phyloP scores from a whole-genome alignment of 2,797 vertebrate genomes.

The Siniperca obscura region DNA sequence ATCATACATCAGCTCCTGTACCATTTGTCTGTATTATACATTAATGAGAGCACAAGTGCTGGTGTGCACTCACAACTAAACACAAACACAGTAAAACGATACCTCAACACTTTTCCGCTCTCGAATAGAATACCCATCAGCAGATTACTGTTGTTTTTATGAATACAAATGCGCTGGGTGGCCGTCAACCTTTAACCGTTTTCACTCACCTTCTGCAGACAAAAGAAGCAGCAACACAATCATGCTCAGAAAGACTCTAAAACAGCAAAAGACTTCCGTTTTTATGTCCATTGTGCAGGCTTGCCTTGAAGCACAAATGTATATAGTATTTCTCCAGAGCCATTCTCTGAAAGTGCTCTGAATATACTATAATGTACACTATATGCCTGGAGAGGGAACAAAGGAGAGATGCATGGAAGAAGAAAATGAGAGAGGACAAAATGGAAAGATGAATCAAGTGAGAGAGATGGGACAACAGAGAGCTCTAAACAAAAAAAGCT shows the following conservation, averaged over 20 bases:
- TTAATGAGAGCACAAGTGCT: slow-evolving; percentile 31
- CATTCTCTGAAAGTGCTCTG: neutral
- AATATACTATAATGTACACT: neutral
- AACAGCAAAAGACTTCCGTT: neutral
- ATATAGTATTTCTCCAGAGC: neutral
- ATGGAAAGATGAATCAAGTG: neutral
- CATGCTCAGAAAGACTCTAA: neutral
- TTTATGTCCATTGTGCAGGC: neutral
- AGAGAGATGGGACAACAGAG: neutral
- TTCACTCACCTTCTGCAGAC: neutral
- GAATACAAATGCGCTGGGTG: slow-evolving; percentile 33
- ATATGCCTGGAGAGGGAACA: slow-evolving; percentile 16
- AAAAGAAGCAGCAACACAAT: neutral
- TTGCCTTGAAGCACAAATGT: slow-evolving; percentile 24
- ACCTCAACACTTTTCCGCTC: slow-evolving; percentile 27
- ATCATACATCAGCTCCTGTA: neutral
- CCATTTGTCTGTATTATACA: slow-evolving; percentile 30
- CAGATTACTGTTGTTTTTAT: slow-evolving; percentile 37
- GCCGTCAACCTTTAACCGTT: slow-evolving; percentile 14
- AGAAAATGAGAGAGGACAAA: neutral
- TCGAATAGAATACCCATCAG: slow-evolving; percentile 21
- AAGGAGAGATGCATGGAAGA: neutral
- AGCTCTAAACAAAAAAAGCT: neutral
- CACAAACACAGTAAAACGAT: slow-evolving; percentile 35
- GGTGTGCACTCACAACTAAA: neutral